Evolutionary conservation across 2,113 vertebrate genomes (phyloP).

Genomic region (Rhinopomastus cyanomelas): DNA sequence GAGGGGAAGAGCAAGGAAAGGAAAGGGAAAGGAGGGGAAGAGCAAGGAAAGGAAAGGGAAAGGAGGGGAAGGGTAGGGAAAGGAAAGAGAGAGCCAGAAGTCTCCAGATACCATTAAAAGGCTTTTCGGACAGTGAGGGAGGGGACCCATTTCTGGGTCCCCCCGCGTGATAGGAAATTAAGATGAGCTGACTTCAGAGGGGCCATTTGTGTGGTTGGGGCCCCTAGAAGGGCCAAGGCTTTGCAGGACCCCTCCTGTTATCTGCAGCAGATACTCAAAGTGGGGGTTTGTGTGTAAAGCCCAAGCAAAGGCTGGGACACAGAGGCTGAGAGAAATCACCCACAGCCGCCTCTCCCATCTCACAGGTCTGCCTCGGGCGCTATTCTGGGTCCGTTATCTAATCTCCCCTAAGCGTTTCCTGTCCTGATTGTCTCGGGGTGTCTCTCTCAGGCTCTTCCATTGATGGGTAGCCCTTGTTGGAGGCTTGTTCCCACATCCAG

Average conservation of each 20-base stretch:
- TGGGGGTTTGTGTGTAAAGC: background rate
- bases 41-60: no score
- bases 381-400: constrained; percentile 71
- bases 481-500: constrained; percentile 63
- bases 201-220: background rate
- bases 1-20: no score
- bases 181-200: background rate
- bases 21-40: no score
- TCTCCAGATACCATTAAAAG: background rate
- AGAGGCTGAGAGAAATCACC: background rate
- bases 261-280: no score
- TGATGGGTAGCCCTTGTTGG: constrained; percentile 65
- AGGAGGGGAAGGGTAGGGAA: no score
- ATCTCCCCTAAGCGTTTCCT: constrained; percentile 74
- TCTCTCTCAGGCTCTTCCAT: constrained; percentile 60
- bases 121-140: background rate
- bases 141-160: background rate
- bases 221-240: background rate
- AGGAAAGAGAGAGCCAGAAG: background rate
- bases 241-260: background rate
- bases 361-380: constrained; percentile 41
- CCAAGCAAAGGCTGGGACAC: background rate
- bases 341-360: background rate
- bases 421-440: constrained; percentile 26
- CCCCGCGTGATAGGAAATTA: background rate